Base-by-base conservation (phyloP, 1,140 invertebrate species). In the Drosophila insularis region DNA sequence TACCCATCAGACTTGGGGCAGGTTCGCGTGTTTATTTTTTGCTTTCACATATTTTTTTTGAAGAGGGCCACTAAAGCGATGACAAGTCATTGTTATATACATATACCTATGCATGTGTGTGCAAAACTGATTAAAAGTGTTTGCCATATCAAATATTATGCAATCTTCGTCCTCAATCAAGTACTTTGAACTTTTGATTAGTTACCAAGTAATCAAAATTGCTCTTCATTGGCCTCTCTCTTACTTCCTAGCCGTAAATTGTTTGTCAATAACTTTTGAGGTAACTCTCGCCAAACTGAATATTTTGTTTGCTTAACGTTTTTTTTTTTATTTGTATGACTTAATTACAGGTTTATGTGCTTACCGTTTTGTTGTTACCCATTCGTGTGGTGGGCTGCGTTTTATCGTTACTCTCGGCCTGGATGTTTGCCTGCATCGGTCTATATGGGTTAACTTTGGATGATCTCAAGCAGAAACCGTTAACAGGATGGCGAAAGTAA, bases 401-500 rank as follows among this genome's bases (percentile, higher is more conserved):
- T 62, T 93, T 94, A 19, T 93, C 96, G 56, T 94, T 97, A 46
- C 94, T 97, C 63, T 93, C 96, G 13, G 96, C 96, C 0, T 97
- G 96, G 96, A 92, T 96, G 71, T 93, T 97, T 7, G 96, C 96
- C 7, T 96, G 94, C 79, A 92, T 97, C 35, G 96, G 96, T 31
- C 94, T 97, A 2, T 94, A 95, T 78, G 96, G 96, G 2, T 82
- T 97, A 4, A 94, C 95, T 19, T 95, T 97, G 81, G 94, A 97
- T 60, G 96, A 97, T 75, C 92, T 97, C 5, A 93, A 95, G 66
- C 92, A 93, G 37, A 94, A 94, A 74, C 97, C 97, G 6, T 93
- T 97, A 63, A 94, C 94, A 6, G 96, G 96, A 71, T 97, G 97
- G 96, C 94, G 96, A 92, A 96, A 95, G 97, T 98, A 93, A 93